Conservation (phyloP, 2,797 vertebrate genomes). For the Anas bernieri region DNA sequence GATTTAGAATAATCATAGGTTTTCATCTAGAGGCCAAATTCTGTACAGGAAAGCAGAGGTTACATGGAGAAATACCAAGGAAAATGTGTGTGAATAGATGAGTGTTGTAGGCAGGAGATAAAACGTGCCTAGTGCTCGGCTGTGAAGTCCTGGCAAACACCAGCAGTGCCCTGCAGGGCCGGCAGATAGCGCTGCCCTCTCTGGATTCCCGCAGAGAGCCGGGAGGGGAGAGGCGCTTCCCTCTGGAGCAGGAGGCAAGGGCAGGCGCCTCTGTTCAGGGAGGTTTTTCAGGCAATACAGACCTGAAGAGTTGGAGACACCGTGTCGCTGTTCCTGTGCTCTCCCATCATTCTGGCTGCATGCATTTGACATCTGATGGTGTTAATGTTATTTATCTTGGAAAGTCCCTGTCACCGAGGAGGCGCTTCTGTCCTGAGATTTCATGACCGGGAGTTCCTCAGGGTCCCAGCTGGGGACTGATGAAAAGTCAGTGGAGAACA, state of each 20-base stretch:
- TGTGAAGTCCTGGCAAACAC: accelerated
- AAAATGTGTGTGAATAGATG: accelerated
- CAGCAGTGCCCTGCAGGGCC: not conserved
- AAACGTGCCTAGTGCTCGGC: accelerated
- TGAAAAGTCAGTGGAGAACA: not conserved
- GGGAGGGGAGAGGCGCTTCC: not conserved
- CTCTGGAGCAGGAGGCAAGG: not conserved
- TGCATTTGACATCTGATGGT: not conserved
- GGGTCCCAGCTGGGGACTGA: not conserved
- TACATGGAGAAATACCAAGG: not conserved
- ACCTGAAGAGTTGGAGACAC: accelerated
- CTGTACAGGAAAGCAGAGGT: not conserved
- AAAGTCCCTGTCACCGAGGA: accelerated
- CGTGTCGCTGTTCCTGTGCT: accelerated
- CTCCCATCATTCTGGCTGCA: not conserved
- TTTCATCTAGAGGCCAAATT: not conserved
- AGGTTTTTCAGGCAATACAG: accelerated
- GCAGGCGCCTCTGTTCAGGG: accelerated
- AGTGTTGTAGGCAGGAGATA: accelerated
- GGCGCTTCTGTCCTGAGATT: accelerated
- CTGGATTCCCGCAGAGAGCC: not conserved
- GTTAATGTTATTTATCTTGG: accelerated
- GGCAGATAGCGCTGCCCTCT: slow-evolving; percentile 25
- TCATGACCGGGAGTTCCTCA: accelerated
- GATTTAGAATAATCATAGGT: accelerated